phyloP scores from a whole-genome alignment of 2,797 vertebrate genomes.

The Poliocrania exsul region DNA sequence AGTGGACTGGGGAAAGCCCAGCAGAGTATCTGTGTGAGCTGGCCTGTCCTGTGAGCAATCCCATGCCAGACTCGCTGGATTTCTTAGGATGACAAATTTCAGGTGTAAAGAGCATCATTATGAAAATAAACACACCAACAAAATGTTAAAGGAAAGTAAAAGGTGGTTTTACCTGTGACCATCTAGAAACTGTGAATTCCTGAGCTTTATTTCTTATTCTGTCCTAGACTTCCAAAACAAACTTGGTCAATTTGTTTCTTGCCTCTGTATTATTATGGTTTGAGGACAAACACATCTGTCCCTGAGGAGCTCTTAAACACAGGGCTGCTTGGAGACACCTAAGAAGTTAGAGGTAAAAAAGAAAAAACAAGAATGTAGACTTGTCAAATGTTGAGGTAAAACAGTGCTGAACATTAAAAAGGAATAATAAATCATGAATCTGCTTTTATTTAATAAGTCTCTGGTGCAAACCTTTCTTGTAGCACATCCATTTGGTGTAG shows the following conservation, averaged over 20 bases:
- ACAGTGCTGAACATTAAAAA: neutral
- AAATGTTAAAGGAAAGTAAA: neutral
- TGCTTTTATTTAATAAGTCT: constrained; percentile 3
- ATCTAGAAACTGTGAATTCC: neutral
- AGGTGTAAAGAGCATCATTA: neutral
- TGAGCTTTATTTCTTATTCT: neutral
- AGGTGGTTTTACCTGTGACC: neutral
- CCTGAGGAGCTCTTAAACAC: neutral
- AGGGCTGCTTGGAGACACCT: neutral
- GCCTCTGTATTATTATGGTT: neutral
- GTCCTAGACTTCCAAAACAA: neutral
- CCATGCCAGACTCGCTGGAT: neutral
- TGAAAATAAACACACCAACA: neutral
- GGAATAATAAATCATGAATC: neutral
- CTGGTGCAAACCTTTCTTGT: neutral
- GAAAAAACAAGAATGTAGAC: neutral
- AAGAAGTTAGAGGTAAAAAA: neutral
- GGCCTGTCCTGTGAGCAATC: neutral
- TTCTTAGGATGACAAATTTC: neutral
- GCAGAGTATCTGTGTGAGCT: neutral
- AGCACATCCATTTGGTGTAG: neutral
- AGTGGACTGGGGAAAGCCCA: constrained; percentile 38
- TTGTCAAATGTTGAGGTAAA: constrained; percentile 5
- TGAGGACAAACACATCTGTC: neutral
- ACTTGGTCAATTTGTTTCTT: neutral